Conservation (phyloP, 2,888 invertebrate genomes). For the Coelogynopora nodosa region DNA sequence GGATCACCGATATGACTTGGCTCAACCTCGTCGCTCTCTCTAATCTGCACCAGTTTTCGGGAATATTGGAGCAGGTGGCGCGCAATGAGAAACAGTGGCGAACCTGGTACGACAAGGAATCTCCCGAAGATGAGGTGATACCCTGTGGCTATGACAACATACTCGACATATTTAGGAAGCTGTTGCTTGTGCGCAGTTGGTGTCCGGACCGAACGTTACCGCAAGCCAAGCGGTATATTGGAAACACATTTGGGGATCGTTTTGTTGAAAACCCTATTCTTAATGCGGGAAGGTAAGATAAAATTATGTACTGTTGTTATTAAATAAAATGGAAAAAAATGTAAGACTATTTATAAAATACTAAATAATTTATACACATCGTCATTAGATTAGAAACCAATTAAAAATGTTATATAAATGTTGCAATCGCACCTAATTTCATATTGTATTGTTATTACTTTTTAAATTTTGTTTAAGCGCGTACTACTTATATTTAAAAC, state of each 20-base stretch:
- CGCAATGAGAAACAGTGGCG: constrained; percentile 63
- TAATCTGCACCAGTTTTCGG: constrained; percentile 59
- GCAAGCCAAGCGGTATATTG: constrained; percentile 59
- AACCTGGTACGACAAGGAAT: constrained; percentile 61
- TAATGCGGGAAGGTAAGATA: constrained; percentile 68
- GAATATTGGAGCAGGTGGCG: constrained; percentile 58
- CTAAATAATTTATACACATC: too few relatives aligned
- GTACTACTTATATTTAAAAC: too few relatives aligned
- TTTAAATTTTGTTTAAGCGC: too few relatives aligned
- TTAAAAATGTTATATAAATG: too few relatives aligned
- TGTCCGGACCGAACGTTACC: constrained; percentile 61
- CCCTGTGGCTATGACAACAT: constrained; percentile 63
- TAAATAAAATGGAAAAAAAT: too few relatives aligned
- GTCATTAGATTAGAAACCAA: too few relatives aligned
- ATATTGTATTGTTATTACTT: too few relatives aligned
- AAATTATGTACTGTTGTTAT: too few relatives aligned
- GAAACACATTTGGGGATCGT: constrained; percentile 66
- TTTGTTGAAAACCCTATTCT: constrained; percentile 68
- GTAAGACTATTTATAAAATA: too few relatives aligned
- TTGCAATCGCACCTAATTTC: too few relatives aligned
- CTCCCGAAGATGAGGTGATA: constrained; percentile 59
- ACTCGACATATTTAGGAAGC: constrained; percentile 58
- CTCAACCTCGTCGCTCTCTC: constrained; percentile 62
- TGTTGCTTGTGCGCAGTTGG: constrained; percentile 61
- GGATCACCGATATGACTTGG: constrained; percentile 63